A percentile compares a stretch with the other conserved stretches of the same genome.
Evolutionary conservation across 2,113 vertebrate species (phyloP).

Genomic region (Erpornis zantholeuca): DNA sequence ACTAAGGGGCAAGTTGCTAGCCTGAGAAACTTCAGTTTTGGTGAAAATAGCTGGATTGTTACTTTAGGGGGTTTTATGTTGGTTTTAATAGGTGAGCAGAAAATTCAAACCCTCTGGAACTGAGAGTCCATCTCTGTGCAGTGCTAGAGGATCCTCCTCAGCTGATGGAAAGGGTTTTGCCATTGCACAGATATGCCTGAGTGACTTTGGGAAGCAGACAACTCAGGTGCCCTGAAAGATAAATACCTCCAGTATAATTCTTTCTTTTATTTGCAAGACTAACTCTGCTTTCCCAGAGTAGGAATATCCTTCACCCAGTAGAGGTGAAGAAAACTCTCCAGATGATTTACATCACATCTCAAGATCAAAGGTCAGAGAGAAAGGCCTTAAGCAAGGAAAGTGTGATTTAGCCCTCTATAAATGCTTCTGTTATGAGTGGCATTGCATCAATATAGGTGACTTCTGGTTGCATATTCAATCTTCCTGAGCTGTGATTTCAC

Average conservation of each 20-base stretch:
- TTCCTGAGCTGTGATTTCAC: not conserved
- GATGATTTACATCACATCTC: not conserved
- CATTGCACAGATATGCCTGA: not conserved
- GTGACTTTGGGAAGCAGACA: not conserved
- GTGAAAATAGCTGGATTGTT: not conserved
- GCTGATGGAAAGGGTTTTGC: not conserved
- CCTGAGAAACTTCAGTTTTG: not conserved
- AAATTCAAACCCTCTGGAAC: not conserved
- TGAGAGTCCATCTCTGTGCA: not conserved
- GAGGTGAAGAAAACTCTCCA: not conserved
- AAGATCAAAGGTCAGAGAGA: slow-evolving; percentile 15
- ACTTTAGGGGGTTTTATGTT: not conserved
- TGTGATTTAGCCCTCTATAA: not conserved
- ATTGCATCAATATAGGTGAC: not conserved
- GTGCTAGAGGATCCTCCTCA: not conserved
- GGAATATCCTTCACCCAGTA: not conserved
- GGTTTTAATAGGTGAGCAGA: not conserved
- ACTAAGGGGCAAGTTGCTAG: not conserved
- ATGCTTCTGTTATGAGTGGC: slow-evolving; percentile 1
- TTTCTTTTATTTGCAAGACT: not conserved
- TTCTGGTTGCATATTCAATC: not conserved
- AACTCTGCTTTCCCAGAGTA: not conserved
- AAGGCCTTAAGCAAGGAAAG: not conserved
- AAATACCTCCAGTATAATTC: not conserved
- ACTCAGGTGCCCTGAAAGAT: not conserved